Base-by-base conservation (phyloP, 2,888 invertebrate genomes). In the Tuta absoluta region DNA sequence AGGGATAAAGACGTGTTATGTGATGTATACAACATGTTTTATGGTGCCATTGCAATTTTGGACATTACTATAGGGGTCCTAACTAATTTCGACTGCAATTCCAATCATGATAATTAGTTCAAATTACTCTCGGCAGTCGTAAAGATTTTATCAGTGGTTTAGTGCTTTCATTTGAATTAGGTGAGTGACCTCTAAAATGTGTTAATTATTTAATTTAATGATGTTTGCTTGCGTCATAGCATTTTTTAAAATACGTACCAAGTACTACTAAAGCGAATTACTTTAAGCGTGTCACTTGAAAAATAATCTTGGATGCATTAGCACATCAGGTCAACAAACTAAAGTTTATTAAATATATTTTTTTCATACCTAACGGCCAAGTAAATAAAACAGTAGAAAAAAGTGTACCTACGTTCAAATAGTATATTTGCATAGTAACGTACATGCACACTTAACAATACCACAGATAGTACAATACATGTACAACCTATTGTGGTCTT, bases 91-190 rank as follows among this genome's bases (percentile, higher is more conserved):
- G 64, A 48, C 48, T 66, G 64, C 63, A 60, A 8, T 17, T 28
- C 28, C 53, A 60, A 62, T 65, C 62, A 65, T 64, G 59, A 37
- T 64, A 66, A 64, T 64, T 63, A 63, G 61, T 56, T 63, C 57
- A 56, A 66, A 67, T 63, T 67, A 63, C 28, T 51, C 19, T 48
- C 19, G 21, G 17, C 12, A 12, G 24, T 53, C 17, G 37, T 65
- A 62, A 59, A 67, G 67, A 67, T 67, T 62, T 59, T 65, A 65
- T 63, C 63, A 61, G 14, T 56, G 24, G 28, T 56, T 56, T 56
- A 28, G 17, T 56, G 28, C 28, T 56, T 56, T 28, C 24, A 23
- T 56, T 33, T 56, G n/a, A n/a, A 33, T 56, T 28, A 33, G 56
- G 28, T 64, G 53, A 63, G 28, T 11, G 63, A 37, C 58, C 49